Conservation (phyloP, 2,113 vertebrate genomes). For the Lota lota region DNA sequence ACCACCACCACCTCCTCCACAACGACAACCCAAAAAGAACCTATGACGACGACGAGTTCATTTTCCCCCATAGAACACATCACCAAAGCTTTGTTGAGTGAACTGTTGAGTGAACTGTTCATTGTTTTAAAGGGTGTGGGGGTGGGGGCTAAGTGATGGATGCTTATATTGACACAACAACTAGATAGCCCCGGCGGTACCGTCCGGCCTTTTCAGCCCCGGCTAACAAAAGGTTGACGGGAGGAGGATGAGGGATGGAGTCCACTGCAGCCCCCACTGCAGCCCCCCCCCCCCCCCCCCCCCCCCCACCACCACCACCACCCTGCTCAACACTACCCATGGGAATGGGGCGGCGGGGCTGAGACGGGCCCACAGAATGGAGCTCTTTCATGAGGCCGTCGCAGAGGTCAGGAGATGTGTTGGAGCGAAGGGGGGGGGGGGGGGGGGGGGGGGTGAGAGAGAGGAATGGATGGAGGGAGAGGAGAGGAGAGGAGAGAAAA, state of each 20-base stretch:
- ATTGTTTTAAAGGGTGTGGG: constrained; percentile 66
- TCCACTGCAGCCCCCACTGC: too few species aligned
- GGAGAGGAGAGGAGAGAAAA: constrained; percentile 30
- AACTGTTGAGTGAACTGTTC: constrained; percentile 64
- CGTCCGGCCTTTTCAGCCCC: constrained; percentile 61
- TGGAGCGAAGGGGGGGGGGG: constrained; percentile 33
- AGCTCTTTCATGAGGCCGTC: constrained; percentile 50
- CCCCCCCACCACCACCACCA: too few species aligned
- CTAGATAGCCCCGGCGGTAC: constrained; percentile 64
- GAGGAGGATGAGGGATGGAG: constrained; percentile 64
- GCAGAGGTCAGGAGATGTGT: constrained; percentile 48
- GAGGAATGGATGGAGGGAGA: constrained; percentile 37
- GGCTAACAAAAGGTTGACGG: constrained; percentile 64
- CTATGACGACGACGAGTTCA: constrained; percentile 55
- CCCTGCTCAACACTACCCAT: constrained; percentile 51
- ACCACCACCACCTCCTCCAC: too few species aligned
- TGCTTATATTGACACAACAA: constrained; percentile 77
- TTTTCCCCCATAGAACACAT: constrained; percentile 62
- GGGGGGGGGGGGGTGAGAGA: constrained; percentile 27
- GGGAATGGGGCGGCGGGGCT: constrained; percentile 43
- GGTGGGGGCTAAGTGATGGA: constrained; percentile 66
- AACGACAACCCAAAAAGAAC: constrained; percentile 38
- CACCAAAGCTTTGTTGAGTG: constrained; percentile 71
- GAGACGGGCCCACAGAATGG: constrained; percentile 43
- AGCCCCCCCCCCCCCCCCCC: too few species aligned